A percentile compares a stretch with the other conserved stretches of the same genome.
Evolutionary conservation across 1,140 invertebrate species (phyloP).

Genomic region (Galleria mellonella): DNA sequence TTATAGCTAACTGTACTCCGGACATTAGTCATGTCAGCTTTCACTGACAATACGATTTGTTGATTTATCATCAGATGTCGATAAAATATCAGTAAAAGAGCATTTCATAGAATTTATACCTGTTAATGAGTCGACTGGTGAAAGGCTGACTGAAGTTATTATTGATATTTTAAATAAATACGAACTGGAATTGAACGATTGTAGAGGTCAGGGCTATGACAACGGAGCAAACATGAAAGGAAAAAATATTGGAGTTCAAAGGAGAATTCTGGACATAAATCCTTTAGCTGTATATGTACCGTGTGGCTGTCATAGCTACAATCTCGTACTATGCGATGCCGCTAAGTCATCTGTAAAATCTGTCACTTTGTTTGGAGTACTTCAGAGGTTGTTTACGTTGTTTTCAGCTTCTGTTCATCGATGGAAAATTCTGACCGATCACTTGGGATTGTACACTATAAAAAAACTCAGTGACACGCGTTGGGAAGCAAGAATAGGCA

Average conservation of each 20-base stretch:
- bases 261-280: conserved; percentile 1
- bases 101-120: background rate
- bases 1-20: background rate
- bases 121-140: background rate
- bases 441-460: background rate
- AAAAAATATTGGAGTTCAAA: background rate
- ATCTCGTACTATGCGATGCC: background rate
- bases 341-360: background rate
- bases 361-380: background rate
- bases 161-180: background rate
- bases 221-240: background rate
- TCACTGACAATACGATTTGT: background rate
- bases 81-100: background rate
- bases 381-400: background rate
- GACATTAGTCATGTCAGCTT: background rate
- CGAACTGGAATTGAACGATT: background rate
- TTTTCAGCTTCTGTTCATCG: background rate
- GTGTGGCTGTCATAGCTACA: background rate
- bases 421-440: background rate
- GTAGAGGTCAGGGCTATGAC: background rate
- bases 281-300: background rate
- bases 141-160: background rate
- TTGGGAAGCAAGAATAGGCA: background rate
- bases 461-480: background rate
- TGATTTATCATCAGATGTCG: background rate